These are phyloP conservation scores for Chaitophorus viminalis DNA, from an alignment of 2,888 invertebrate genomes.

Conservation along the genomic window DNA sequence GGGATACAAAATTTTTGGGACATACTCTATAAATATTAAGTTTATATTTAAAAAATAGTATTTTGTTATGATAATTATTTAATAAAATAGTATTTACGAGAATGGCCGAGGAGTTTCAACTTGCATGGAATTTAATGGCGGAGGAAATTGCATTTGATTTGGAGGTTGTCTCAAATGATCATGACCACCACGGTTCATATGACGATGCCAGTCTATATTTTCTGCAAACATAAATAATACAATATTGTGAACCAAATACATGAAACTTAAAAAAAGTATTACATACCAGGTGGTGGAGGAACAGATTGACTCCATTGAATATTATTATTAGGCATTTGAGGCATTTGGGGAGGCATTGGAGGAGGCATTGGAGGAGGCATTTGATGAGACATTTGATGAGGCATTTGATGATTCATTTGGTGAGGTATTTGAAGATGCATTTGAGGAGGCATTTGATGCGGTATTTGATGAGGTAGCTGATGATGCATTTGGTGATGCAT, in stretches of 20 bases:
- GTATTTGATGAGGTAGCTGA: no score
- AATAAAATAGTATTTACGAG: constrained; percentile 1
- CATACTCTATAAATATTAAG: no score
- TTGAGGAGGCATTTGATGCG: no score
- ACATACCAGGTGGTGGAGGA: background rate
- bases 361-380: no score
- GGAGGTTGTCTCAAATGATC: constrained; percentile 22
- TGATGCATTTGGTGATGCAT: no score
- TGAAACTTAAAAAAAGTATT: background rate
- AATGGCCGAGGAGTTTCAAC: background rate
- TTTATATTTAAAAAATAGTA: background rate
- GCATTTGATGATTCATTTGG: no score
- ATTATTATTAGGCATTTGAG: background rate
- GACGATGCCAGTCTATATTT: background rate
- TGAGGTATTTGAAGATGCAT: no score
- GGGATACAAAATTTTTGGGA: no score
- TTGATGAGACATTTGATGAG: no score
- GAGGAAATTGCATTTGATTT: constrained; percentile 4
- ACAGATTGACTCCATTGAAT: background rate
- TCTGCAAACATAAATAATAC: background rate
- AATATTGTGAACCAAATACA: background rate
- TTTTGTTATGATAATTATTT: no score
- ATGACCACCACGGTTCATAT: background rate
- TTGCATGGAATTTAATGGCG: background rate
- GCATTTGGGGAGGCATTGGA: background rate